Percentiles rank a stretch among this genome's conserved stretches.
Evolutionary conservation across 2,797 vertebrate genomes (phyloP).

Genomic region (Dromococcyx pavoninus): DNA sequence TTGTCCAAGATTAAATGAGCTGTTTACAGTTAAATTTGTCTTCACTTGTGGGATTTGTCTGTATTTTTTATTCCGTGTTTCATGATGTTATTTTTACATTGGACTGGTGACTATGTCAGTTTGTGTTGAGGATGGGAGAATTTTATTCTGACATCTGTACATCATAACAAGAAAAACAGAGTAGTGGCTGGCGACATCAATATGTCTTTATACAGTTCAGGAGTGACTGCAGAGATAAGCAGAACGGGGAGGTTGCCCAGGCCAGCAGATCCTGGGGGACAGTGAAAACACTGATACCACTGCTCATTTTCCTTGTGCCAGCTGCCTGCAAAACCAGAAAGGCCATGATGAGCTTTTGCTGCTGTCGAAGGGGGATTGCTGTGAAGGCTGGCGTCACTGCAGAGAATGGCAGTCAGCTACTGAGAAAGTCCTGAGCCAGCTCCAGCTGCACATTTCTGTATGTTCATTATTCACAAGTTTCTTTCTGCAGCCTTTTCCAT

Average conservation of each 20-base stretch:
- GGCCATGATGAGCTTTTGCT: not conserved
- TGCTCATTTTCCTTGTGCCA: not conserved
- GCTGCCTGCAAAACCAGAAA: not conserved
- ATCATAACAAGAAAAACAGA: not conserved
- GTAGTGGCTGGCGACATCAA: rapidly evolving
- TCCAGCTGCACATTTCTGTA: not conserved
- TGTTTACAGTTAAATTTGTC: not conserved
- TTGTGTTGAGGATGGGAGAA: not conserved
- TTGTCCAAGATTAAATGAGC: not conserved
- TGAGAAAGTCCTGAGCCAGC: not conserved
- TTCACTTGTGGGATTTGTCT: not conserved
- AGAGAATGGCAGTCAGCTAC: not conserved
- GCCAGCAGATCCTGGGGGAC: not conserved
- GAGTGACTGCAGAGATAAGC: not conserved
- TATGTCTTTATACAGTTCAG: not conserved
- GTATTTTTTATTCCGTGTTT: not conserved
- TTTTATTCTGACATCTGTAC: not conserved
- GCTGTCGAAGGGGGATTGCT: not conserved
- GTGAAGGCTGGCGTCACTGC: not conserved
- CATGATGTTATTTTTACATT: not conserved
- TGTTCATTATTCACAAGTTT: not conserved
- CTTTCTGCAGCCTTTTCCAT: not conserved
- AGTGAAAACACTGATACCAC: not conserved
- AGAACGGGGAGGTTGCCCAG: not conserved
- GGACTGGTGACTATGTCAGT: not conserved